Conservation (phyloP, 2,797 vertebrate species). For the Mormyrops boulengeri region DNA sequence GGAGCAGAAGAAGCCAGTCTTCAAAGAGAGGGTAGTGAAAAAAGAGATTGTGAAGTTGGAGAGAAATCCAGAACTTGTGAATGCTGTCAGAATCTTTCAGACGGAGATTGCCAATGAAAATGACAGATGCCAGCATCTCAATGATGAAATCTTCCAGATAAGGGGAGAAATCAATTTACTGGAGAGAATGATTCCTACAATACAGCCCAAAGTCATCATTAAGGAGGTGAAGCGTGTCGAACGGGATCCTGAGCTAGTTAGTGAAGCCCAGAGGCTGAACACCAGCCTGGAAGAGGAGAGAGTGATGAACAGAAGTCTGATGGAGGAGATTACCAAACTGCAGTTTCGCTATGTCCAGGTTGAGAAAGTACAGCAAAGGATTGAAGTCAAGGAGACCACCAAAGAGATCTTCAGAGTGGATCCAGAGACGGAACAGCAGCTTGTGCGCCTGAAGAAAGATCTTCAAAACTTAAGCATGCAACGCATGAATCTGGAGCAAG, state of each 20-base stretch:
- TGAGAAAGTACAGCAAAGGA: slow-evolving; percentile 64
- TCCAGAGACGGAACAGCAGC: slow-evolving; percentile 76
- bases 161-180: slow-evolving; percentile 71
- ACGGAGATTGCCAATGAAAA: slow-evolving; percentile 64
- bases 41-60: slow-evolving; percentile 85
- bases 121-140: slow-evolving; percentile 52
- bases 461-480: slow-evolving; percentile 61
- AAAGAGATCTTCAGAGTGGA: slow-evolving; percentile 79
- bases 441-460: slow-evolving; percentile 65
- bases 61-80: slow-evolving; percentile 83
- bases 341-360: slow-evolving; percentile 52
- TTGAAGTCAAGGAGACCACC: slow-evolving; percentile 79
- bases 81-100: slow-evolving; percentile 64
- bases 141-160: slow-evolving; percentile 57
- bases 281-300: slow-evolving; percentile 71
- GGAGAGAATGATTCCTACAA: slow-evolving; percentile 73
- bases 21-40: slow-evolving; percentile 77
- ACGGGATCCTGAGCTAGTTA: slow-evolving; percentile 68
- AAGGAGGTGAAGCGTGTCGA: slow-evolving; percentile 84
- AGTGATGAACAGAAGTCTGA: slow-evolving; percentile 57
- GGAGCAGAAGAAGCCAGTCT: slow-evolving; percentile 66
- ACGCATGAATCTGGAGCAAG: slow-evolving; percentile 56
- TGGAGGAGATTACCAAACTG: slow-evolving; percentile 65
- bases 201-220: slow-evolving; percentile 79
- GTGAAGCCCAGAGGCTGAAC: slow-evolving; percentile 66